Base-by-base conservation (phyloP, 2,888 invertebrate species). In the Tricholauxania praeusta region DNA sequence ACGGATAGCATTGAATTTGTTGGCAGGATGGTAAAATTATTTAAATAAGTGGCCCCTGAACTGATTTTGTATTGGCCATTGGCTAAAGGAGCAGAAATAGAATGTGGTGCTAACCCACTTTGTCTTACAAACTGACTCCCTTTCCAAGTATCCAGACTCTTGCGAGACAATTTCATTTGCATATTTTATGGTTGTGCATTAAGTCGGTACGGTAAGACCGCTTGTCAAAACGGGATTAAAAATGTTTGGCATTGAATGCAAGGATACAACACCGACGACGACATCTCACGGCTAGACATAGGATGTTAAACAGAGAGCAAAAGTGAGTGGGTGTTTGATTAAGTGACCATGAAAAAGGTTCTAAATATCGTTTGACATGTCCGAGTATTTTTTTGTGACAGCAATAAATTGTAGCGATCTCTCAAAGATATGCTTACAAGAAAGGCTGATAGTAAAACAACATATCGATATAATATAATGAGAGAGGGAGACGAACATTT, bases 101-200 rank as follows among this genome's bases (percentile, higher is more conserved):
- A 22, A 32, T 28, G 60, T 12, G 22, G 17, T 17, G 48, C 12
- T 6, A 22, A 59, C 55, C 62, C n/a, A 68, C n/a, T n/a, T 49
- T 28, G 15, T 62, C 39, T 17, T 19, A 52, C 39, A 47, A n/a
- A 10, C 22, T 22, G 39, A 10, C 39, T 39, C 51, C 49, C 10
- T 22, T 49, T 12, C 12, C 28, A 49, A 48, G 63, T 53, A 14
- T 39, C 12, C 32, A 68, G 72, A 73, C 60, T 62, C 32, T 55
- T 55, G 67, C 32, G 72, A 72, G 66, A 80, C 79, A 80, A 75
- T 78, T 78, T 75, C 72, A 79, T 79, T 81, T 79, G 75, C 77
- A 79, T 80, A 79, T 81, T 77, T 77, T 74, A 74, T 74, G 73
- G 68, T 64, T 74, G 76, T 72, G 72, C 76, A 74, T 78, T 74